phyloP scores from a whole-genome alignment of 2,113 vertebrate genomes.

The Pygoscelis adeliae region DNA sequence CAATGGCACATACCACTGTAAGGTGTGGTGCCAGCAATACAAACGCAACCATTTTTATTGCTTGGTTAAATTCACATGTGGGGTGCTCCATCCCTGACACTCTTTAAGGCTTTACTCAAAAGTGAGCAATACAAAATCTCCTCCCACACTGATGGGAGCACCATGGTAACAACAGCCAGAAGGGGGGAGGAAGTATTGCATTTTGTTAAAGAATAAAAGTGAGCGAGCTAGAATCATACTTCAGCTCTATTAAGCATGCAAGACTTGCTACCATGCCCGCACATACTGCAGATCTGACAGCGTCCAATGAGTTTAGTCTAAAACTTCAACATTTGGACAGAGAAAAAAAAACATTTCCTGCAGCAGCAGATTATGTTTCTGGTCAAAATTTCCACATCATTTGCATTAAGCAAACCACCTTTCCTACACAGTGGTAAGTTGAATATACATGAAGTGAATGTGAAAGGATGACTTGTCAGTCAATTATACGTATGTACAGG shows the following conservation, averaged over 20 bases:
- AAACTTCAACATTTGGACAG: background rate
- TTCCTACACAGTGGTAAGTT: background rate
- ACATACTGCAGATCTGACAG: background rate
- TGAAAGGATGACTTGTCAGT: background rate
- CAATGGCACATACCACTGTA: background rate
- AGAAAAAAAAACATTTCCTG: conserved; percentile 15
- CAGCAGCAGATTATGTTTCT: background rate
- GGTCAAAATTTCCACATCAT: background rate
- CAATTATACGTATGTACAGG: background rate
- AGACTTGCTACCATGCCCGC: background rate
- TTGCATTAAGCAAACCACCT: background rate
- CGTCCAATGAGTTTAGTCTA: background rate
- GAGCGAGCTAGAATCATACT: background rate
- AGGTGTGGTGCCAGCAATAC: background rate
- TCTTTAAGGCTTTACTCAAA: background rate
- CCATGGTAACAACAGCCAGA: conserved; percentile 40
- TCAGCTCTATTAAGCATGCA: background rate
- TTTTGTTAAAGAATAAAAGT: conserved; percentile 14
- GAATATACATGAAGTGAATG: background rate
- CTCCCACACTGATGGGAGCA: conserved; percentile 1
- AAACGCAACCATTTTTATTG: background rate
- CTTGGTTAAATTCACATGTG: background rate
- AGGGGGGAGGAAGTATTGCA: background rate
- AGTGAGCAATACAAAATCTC: conserved; percentile 13
- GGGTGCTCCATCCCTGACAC: background rate